phyloP scores from a whole-genome alignment of 2,888 invertebrate species.

The Bruchidius siliquastri region DNA sequence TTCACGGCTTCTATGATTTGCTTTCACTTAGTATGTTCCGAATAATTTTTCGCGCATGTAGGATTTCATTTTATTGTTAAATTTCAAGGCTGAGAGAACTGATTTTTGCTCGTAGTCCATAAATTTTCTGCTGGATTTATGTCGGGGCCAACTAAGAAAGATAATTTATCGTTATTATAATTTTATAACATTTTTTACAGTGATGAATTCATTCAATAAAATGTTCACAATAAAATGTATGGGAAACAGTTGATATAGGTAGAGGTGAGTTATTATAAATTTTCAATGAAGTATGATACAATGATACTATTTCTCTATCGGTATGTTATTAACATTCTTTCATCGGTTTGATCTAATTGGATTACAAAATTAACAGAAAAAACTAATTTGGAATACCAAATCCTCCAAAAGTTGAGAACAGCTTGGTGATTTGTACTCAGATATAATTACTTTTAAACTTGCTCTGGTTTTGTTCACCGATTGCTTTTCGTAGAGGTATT shows the following conservation, averaged over 20 bases:
- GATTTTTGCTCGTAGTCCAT: neutral
- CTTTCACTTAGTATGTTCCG: neutral
- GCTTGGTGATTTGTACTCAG: no score
- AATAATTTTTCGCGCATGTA: neutral
- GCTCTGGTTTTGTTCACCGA: no score
- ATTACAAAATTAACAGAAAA: no score
- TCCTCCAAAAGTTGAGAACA: no score
- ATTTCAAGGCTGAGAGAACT: neutral
- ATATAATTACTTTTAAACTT: no score
- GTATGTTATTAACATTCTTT: no score
- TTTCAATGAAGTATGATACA: neutral
- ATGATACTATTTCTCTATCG: no score
- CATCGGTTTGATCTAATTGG: no score
- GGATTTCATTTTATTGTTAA: neutral
- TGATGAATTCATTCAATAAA: neutral
- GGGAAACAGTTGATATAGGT: neutral
- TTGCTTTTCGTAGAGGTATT: no score
- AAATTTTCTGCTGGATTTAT: neutral
- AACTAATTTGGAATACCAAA: no score
- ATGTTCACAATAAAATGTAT: neutral
- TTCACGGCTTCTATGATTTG: neutral
- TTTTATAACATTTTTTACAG: neutral
- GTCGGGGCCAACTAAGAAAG: neutral
- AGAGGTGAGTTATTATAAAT: neutral
- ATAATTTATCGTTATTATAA: neutral